phyloP scores from a whole-genome alignment of 1,140 invertebrate species.

The Cherax destructor region DNA sequence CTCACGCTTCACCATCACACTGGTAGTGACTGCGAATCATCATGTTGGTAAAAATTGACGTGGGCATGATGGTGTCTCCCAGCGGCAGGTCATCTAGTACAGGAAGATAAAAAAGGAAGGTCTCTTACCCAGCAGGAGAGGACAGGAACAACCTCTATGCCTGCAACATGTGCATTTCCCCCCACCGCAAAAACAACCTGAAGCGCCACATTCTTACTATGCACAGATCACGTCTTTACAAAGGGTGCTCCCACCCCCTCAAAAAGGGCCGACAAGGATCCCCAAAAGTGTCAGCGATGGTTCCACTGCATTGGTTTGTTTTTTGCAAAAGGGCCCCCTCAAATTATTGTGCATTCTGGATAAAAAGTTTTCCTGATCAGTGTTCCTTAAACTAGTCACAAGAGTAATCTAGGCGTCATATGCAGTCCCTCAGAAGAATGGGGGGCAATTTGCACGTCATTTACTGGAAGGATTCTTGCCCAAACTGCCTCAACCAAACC shows the following conservation, averaged over 20 bases:
- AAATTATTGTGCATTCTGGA: constrained; percentile 77
- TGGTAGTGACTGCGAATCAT: neutral
- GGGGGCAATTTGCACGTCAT: neutral
- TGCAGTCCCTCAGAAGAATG: constrained; percentile 65
- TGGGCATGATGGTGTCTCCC: neutral
- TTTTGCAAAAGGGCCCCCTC: too few species aligned
- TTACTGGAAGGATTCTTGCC: neutral
- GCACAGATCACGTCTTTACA: constrained; percentile 75
- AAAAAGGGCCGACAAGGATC: constrained; percentile 77
- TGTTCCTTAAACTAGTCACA: constrained; percentile 78
- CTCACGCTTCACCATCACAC: neutral
- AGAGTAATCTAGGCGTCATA: constrained; percentile 77
- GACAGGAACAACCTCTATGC: constrained; percentile 18
- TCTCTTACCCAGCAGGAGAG: constrained; percentile 7
- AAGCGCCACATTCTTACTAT: constrained; percentile 77
- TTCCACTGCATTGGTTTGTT: too few species aligned
- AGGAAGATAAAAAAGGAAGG: constrained; percentile 6
- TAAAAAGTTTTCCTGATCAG: constrained; percentile 76
- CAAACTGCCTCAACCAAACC: neutral
- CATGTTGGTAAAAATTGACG: neutral
- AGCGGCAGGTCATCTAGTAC: neutral
- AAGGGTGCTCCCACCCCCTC: constrained; percentile 76
- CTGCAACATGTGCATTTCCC: constrained; percentile 75
- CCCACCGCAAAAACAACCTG: constrained; percentile 77
- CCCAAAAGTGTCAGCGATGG: constrained; percentile 75